Base-by-base conservation (phyloP, 2,113 vertebrate genomes). In the Dasypus novemcinctus region DNA sequence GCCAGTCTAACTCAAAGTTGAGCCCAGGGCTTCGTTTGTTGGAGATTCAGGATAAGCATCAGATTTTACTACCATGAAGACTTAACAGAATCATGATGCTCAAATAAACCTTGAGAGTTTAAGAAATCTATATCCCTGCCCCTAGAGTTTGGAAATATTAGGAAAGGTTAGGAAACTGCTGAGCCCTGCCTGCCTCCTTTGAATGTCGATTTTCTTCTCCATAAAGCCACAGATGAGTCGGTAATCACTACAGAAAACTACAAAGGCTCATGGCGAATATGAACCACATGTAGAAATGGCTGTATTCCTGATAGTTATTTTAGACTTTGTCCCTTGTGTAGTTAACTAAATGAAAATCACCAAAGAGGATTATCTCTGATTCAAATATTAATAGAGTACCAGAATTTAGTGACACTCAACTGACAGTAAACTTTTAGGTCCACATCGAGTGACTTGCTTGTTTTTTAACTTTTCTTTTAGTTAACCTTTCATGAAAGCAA, bases 181-280 rank as follows among this genome's bases (percentile, higher is more conserved):
- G 15, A 72, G 43, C 46, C 27, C 52, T 71, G 38, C 9, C n/a
- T 72, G 5, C n/a, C 17, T 43, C 46, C 71, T 54, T 84, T 57
- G 27, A 93, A 84, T 96, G 76, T 2, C 20, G 52, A 57, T 96
- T 93, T 54, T 74, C 57, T 61, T 72, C 33, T 90, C 13, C 69
- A 13, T 79, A 64, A 93, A 79, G 15, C 33, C 27, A 18, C 18
- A 57, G 25, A 64, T 36, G 63, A 93, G 10, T 72, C 64, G 79
- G 20, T 75, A 93, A 93, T 87, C 76, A 59, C 33, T 63, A 49
- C 29, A 76, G 63, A 78, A 84, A 69, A 87, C 57, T 75, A 91
- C 41, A 91, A 96, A 94, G 49, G 10, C 43, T 95, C 8, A 8
- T 27, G 61, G 68, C 61, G 89, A 82, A 76, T 81, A 81, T 27